These are phyloP conservation scores for Bolborhynchus lineola DNA, from an alignment of 2,113 vertebrate species.

Conservation along the genomic window DNA sequence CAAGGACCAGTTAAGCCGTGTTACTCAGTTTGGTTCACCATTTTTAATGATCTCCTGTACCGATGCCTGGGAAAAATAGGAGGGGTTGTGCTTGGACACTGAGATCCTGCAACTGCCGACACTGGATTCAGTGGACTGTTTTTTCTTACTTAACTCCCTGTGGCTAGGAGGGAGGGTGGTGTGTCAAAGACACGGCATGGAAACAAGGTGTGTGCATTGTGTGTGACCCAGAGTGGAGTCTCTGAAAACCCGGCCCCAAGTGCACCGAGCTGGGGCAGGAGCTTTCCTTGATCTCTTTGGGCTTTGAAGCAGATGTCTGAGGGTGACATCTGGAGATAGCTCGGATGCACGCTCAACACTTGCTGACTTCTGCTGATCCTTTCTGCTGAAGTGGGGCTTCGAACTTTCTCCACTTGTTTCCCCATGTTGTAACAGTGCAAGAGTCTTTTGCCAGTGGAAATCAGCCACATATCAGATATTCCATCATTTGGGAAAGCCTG, in stretches of 20 bases:
- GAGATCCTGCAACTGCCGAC: too few relatives aligned
- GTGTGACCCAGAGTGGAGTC: not conserved
- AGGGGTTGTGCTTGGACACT: not conserved
- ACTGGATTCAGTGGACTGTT: not conserved
- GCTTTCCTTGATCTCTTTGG: not conserved
- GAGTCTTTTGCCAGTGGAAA: not conserved
- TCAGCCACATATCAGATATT: not conserved
- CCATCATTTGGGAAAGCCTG: not conserved
- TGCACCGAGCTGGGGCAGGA: not conserved
- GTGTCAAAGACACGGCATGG: not conserved
- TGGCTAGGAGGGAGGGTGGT: not conserved
- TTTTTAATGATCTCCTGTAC: rapidly evolving
- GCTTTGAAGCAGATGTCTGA: not conserved
- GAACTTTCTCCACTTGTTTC: not conserved
- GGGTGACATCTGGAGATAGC: not conserved
- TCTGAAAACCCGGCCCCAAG: not conserved
- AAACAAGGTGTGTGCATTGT: rapidly evolving
- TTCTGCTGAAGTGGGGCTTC: not conserved
- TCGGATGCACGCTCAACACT: not conserved
- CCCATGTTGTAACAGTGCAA: not conserved
- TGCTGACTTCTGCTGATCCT: not conserved
- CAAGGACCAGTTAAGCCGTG: not conserved
- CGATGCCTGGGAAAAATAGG: not conserved
- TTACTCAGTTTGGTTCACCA: not conserved
- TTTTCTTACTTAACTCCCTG: not conserved